Percentiles rank a stretch among this genome's conserved stretches.
Conservation (phyloP, 1,140 invertebrate genomes). For the Sycobia sp. region DNA sequence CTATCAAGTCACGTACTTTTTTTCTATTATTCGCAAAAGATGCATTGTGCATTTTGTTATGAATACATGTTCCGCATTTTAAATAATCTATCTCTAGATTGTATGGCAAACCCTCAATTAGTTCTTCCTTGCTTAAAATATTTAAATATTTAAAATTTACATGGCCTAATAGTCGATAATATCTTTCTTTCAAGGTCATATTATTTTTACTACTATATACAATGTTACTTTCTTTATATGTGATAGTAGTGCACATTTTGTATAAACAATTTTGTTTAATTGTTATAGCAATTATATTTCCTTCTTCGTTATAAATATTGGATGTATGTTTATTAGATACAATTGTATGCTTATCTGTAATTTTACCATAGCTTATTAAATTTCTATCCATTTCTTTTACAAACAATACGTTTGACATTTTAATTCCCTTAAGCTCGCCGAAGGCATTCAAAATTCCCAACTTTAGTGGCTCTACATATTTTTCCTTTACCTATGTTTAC, state of each 20-base stretch:
- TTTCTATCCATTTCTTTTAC: constrained; percentile 29
- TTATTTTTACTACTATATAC: background rate
- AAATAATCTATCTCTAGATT: background rate
- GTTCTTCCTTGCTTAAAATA: constrained; percentile 2
- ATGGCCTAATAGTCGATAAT: constrained; percentile 5
- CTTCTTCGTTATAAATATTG: constrained; percentile 38
- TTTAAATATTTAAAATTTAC: constrained; percentile 17
- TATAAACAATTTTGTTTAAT: too few species aligned
- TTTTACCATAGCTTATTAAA: constrained; percentile 32
- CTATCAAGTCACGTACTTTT: background rate
- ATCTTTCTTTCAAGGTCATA: constrained; percentile 3
- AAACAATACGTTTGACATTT: constrained; percentile 32
- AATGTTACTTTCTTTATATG: constrained; percentile 23
- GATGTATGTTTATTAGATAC: constrained; percentile 13
- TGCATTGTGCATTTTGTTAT: too few species aligned
- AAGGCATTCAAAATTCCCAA: constrained; percentile 24
- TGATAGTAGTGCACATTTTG: too few species aligned
- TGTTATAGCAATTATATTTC: too few species aligned
- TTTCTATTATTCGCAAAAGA: background rate
- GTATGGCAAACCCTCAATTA: background rate
- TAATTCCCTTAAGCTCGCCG: too few species aligned
- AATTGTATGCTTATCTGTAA: constrained; percentile 23
- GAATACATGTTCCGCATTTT: background rate
- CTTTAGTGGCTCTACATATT: constrained; percentile 33
- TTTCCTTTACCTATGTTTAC: constrained; percentile 34